Conservation (phyloP, 2,888 invertebrate genomes). For the Meiosimyza decipiens region DNA sequence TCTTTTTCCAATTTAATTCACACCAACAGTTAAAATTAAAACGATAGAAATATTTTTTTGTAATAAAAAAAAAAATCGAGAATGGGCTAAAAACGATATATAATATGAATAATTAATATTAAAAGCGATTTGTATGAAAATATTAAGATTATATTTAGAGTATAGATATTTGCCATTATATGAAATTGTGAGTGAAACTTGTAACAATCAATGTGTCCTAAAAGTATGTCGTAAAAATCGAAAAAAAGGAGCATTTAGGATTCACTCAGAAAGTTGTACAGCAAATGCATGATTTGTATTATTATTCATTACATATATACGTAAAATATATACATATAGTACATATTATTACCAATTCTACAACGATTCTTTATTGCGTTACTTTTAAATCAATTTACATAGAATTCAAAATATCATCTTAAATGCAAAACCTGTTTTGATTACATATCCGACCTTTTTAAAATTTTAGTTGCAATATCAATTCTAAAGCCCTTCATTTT, state of each 20-base stretch:
- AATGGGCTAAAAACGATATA: neutral
- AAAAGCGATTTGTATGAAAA: constrained; percentile 21
- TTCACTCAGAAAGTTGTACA: neutral
- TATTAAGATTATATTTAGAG: constrained; percentile 20
- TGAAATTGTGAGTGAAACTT: neutral
- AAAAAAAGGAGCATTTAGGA: no score
- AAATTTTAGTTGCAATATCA: no score
- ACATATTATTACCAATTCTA: neutral
- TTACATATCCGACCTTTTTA: no score
- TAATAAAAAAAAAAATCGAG: constrained; percentile 1
- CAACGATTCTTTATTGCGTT: neutral
- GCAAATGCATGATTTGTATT: constrained; percentile 18
- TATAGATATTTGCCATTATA: constrained; percentile 19
- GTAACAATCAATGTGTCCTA: neutral
- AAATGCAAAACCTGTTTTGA: no score
- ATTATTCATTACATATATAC: constrained; percentile 2
- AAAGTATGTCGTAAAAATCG: no score
- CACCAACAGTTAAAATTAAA: neutral
- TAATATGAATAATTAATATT: neutral
- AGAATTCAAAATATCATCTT: neutral
- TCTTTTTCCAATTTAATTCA: no score
- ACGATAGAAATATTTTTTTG: neutral
- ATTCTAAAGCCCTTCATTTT: neutral
- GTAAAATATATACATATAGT: constrained; percentile 3
- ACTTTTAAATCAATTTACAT: neutral